Base-by-base conservation (phyloP, 2,113 vertebrate genomes). In the Melanerpes aurifrons region DNA sequence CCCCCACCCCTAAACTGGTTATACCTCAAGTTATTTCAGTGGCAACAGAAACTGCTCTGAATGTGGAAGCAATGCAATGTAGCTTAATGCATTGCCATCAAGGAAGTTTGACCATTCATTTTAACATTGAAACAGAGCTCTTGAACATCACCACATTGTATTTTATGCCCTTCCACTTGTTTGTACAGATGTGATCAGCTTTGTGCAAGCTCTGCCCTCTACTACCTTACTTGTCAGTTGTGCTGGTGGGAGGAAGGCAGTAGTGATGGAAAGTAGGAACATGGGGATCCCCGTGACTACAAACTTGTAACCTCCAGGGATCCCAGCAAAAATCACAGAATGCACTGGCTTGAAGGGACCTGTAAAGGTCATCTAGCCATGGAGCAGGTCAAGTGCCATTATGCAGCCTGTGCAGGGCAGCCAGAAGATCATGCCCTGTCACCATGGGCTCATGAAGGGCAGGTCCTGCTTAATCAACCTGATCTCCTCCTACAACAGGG, bases 41-140 rank as follows among this genome's bases (percentile, higher is more conserved):
- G 16, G 43, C 53, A 53, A 22, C 47, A 84, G 66, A 43, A 83
- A 32, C 31, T 40, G 13, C 57, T 82, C n/a, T 48, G 80, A 67
- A 47, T 0, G 5, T 17, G 22, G 76, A 81, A 18, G 35, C 15
- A 8, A 8, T n/a, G 28, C 17, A 63, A 7, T 0, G 0, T 4
- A 43, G 31, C 35, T 58, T 22, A 35, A 28, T 29, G 29, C 37
- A 3, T 45, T 28, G 8, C 35, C 22, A 8, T 24, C 19, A 28
- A 58, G 47, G 71, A 63, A 32, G 10, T 16, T 9, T 11, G 32
- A 35, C 31, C 1, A 0, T 13, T 40, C 37, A 10, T 26, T 26
- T 76, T 68, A n/a, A 62, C 10, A 12, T 21, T 0, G 1, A 62
- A 92, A 48, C 16, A 40, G 14, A 75, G 48, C 25, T 43, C 74